Conservation (phyloP, 2,888 invertebrate species). For the Trichogramma evanescens region DNA sequence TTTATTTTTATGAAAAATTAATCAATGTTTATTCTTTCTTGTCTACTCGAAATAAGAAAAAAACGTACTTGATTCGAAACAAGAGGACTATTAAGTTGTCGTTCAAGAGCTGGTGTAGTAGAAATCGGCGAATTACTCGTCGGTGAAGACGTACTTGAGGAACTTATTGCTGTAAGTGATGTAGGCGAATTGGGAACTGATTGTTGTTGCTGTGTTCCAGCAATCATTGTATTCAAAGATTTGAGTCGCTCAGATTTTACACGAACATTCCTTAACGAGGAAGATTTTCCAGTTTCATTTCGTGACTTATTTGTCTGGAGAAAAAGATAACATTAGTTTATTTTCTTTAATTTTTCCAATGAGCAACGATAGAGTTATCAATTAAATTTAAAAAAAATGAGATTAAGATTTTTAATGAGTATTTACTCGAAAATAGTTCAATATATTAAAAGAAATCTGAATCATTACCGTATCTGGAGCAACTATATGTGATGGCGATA, state of each 20-base stretch:
- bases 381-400: too few species aligned
- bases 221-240: slow-evolving; percentile 42
- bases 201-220: slow-evolving; percentile 29
- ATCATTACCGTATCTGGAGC: too few species aligned
- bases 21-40: neutral
- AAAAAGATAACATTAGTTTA: slow-evolving; percentile 21
- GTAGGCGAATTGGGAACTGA: slow-evolving; percentile 43
- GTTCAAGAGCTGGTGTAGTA: slow-evolving; percentile 41
- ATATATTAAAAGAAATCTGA: too few species aligned
- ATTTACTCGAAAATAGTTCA: too few species aligned
- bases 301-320: slow-evolving; percentile 38
- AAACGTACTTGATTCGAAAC: slow-evolving; percentile 30
- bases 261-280: slow-evolving; percentile 58
- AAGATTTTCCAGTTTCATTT: slow-evolving; percentile 48
- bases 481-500: too few species aligned
- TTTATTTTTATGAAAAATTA: slow-evolving; percentile 29
- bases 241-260: slow-evolving; percentile 57
- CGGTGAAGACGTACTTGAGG: slow-evolving; percentile 34
- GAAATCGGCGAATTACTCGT: slow-evolving; percentile 40
- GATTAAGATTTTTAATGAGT: too few species aligned
- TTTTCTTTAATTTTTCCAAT: neutral
- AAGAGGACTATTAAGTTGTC: slow-evolving; percentile 39
- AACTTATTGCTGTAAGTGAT: slow-evolving; percentile 36
- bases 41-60: neutral
- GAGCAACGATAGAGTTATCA: too few species aligned